Evolutionary conservation across 2,888 invertebrate genomes (phyloP), one percentile per base, ranked within the genome.

Genomic region (Capitulum mitella): DNA sequence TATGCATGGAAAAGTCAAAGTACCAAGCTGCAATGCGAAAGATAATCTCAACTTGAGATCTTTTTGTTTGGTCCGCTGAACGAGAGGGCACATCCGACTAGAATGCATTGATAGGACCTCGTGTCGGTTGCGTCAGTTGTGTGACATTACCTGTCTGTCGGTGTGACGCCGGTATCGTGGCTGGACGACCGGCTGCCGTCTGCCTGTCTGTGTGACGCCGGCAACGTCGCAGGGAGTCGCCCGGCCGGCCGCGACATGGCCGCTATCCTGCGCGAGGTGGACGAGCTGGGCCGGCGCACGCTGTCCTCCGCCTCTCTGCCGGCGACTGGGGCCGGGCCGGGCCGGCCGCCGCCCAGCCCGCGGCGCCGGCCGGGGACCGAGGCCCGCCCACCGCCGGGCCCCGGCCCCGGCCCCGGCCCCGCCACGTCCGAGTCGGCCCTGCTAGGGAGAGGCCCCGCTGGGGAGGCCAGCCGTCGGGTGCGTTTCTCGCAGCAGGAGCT

Each of bases 361-460:
- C 70, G 70, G 26, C 26, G 22, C 37, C 40, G 37, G 40, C 70
- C 70, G 58, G 19, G 8, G 14, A 34, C 29, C 64, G 34, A n/a
- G 34, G 6, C 5, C n/a, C n/a, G n/a, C n/a, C n/a, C n/a, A n/a
- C n/a, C n/a, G n/a, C n/a, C n/a, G n/a, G n/a, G 70, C 40, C 10
- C 26, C 40, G 40, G 37, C 22, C 32, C 34, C 34, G 26, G 22
- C 70, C 29, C 40, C 64, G 26, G 1, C 37, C 26, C 37, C 6
- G 70, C 34, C 64, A 34, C 64, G 34, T 70, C 70, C 37, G 70
- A 70, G 70, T 26, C 70, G 10, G 70, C 70, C 22, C 70, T 70
- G 70, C 40, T 70, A 26, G 37, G n/a, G n/a, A n/a, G n/a, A n/a
- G n/a, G n/a, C n/a, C n/a, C 16, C 37, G 40, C 19, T 16, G 12